Base-by-base conservation (phyloP, 2,113 vertebrate genomes). In the Entelurus aequoreus region DNA sequence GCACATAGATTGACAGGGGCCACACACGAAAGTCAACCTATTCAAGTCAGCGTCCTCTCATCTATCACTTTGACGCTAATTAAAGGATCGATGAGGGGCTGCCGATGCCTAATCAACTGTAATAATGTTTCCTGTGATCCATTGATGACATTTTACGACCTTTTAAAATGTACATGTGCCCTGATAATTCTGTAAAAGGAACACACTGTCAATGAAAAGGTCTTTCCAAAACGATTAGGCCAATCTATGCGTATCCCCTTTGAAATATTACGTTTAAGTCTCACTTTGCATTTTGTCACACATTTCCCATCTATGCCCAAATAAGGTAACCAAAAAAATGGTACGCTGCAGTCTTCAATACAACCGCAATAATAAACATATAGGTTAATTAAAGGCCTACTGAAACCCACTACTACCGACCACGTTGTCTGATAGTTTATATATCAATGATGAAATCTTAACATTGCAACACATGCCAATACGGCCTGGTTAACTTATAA, bases 91-190 rank as follows among this genome's bases (percentile, higher is more conserved):
- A 77, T 83, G 47, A 42, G 48, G 19, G 6, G 1, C 1, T 42
- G 63, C 79, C 49, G 15, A 78, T 72, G 55, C 44, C 44, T 36
- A 54, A 77, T 84, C 79, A 71, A 69, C 79, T 65, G 46, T 70
- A 78, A 76, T 77, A 63, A 70, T 66, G 71, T 67, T 63, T 13
- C 46, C 53, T 0, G 56, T 14, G 38, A 66, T 60, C 70, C 76
- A 76, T 73, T 65, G 73, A 54, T 3, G 56, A 72, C 55, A 59
- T 66, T 65, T 74, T 44, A 63, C 15, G 52, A 71, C 67, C 68
- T 76, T 69, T 73, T 63, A 64, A 78, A 74, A 62, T 37, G 38
- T 14, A 15, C 8, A 9, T 19, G 44, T 21, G n/a, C 37, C 52
- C 16, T 9, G 47, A 15, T 47, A 4, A 52, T 63, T 63, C 63